Evolutionary conservation across 2,113 vertebrate species (phyloP).

Genomic region (Melanerpes formicivorus): DNA sequence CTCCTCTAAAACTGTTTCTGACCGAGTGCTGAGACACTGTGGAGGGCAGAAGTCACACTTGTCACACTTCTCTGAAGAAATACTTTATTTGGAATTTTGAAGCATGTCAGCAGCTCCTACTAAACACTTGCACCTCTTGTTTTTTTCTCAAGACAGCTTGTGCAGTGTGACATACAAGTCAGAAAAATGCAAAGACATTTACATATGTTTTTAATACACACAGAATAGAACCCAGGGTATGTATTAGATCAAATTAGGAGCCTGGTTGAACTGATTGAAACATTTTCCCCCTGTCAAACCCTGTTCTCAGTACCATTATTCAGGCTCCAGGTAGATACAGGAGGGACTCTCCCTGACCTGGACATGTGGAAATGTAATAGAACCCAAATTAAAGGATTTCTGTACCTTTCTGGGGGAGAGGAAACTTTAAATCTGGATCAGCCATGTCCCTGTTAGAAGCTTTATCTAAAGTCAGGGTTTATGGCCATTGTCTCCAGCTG

Average conservation of each 20-base stretch:
- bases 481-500: neutral
- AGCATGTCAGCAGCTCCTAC: slow-evolving; percentile 58
- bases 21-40: neutral
- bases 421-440: neutral
- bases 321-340: neutral
- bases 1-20: too few relatives aligned
- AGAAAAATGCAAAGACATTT: slow-evolving; percentile 54
- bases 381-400: neutral
- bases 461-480: neutral
- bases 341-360: neutral
- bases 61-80: slow-evolving; percentile 47
- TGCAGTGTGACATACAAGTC: slow-evolving; percentile 38
- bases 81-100: slow-evolving; percentile 56
- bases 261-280: neutral
- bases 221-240: neutral
- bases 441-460: neutral
- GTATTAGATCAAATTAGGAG: slow-evolving; percentile 4
- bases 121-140: slow-evolving; percentile 28
- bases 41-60: slow-evolving; percentile 7
- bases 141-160: slow-evolving; percentile 56
- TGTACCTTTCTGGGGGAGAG: neutral
- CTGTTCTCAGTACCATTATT: neutral
- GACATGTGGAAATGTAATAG: neutral
- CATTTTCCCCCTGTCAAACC: neutral
- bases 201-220: slow-evolving; percentile 31